Percentiles rank a stretch among this genome's conserved stretches.
phyloP scores from a whole-genome alignment of 2,113 vertebrate species.

The Oriolus oriolus region DNA sequence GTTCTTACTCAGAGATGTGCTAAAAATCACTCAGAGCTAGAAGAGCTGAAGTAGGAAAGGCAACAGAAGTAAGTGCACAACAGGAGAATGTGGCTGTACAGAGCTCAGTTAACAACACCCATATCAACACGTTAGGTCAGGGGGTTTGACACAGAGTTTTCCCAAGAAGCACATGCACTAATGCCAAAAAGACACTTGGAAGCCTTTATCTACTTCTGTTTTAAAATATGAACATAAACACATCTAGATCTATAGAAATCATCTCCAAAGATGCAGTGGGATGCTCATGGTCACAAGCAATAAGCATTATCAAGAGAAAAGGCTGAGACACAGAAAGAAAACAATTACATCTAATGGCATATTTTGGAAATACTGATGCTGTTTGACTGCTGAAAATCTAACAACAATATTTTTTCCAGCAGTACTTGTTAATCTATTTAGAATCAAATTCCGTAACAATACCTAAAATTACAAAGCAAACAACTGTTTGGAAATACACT shows the following conservation, averaged over 20 bases:
- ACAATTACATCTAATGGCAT: background rate
- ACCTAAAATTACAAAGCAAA: background rate
- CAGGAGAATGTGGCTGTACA: background rate
- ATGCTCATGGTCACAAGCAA: background rate
- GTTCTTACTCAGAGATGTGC: slow-evolving; percentile 50
- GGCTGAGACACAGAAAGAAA: background rate
- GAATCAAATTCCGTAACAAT: background rate
- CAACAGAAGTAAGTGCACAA: background rate
- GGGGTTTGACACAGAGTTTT: background rate
- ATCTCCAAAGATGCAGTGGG: background rate
- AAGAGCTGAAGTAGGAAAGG: slow-evolving; percentile 11
- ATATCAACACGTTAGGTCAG: background rate
- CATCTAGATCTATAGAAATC: background rate
- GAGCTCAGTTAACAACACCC: background rate
- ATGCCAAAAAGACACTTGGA: background rate
- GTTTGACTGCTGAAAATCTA: background rate
- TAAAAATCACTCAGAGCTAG: slow-evolving; percentile 51
- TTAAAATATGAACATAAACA: background rate
- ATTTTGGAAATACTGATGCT: background rate
- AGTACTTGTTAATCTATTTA: background rate
- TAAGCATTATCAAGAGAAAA: background rate
- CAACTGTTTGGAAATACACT: background rate
- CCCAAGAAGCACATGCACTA: background rate
- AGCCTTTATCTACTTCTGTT: background rate
- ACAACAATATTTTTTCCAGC: background rate